Conservation (phyloP, 1,140 invertebrate species). For the Drosophila busckii region DNA sequence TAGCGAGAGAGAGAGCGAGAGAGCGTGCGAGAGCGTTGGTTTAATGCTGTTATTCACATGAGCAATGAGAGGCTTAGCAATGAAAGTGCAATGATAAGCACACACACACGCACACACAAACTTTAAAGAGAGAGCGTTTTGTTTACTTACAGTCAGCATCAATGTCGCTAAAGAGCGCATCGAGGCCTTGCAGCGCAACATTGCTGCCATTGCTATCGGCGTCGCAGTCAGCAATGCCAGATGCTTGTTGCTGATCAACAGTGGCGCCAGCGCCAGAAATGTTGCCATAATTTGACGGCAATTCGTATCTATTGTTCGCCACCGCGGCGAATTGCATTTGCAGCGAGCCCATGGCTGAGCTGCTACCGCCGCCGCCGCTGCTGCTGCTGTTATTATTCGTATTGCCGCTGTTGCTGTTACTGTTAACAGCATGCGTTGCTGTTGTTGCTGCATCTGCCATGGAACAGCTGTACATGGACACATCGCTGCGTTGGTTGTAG, state of each 20-base stretch:
- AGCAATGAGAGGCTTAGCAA: background rate
- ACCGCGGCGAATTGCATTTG: conserved; percentile 79
- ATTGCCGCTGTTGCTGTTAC: conserved; percentile 28
- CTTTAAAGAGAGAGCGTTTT: background rate
- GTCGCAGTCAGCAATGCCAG: conserved; percentile 38
- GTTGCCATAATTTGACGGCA: conserved; percentile 39
- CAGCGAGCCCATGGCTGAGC: conserved; percentile 64
- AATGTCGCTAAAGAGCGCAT: conserved; percentile 52
- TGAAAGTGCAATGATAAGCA: conserved; percentile 2
- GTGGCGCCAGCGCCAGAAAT: conserved; percentile 64
- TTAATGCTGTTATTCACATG: conserved; percentile 36
- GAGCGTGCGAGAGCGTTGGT: background rate
- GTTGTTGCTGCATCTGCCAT: conserved; percentile 39
- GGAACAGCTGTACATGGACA: conserved; percentile 63
- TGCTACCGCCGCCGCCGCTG: conserved; percentile 18
- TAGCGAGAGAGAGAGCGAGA: background rate
- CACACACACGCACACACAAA: background rate
- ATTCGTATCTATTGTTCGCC: conserved; percentile 55
- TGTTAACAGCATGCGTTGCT: conserved; percentile 16
- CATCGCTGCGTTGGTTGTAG: conserved; percentile 47
- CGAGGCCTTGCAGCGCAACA: conserved; percentile 51
- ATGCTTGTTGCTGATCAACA: conserved; percentile 43
- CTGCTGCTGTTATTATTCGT: conserved; percentile 15
- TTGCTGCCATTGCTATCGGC: conserved; percentile 56
- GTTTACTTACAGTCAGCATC: conserved; percentile 56